Conservation (phyloP, 2,113 vertebrate species). For the Pogonocichla stellata region DNA sequence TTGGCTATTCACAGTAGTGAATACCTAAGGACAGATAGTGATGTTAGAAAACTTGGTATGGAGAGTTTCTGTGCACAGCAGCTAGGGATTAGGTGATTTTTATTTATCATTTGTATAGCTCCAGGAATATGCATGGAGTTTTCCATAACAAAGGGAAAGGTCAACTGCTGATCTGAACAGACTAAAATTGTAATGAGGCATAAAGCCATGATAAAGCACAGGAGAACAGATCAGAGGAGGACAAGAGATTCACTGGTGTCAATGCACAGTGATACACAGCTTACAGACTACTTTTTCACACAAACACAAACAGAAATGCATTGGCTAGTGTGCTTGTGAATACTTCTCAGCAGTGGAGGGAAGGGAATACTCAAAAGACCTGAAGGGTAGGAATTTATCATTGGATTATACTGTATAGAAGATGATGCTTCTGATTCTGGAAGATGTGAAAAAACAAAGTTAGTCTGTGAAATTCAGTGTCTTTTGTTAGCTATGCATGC, state of each 20-base stretch:
- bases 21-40: neutral
- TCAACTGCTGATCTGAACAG: neutral
- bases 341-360: neutral
- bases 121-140: neutral
- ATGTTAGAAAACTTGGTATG: neutral
- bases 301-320: neutral
- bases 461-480: neutral
- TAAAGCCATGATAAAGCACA: neutral
- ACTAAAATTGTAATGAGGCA: neutral
- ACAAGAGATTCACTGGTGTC: neutral
- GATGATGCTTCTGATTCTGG: neutral
- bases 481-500: neutral
- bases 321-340: neutral
- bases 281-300: neutral
- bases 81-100: neutral
- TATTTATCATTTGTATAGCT: neutral
- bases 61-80: neutral
- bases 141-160: neutral
- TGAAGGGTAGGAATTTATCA: neutral
- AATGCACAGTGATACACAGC: neutral
- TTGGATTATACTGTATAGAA: neutral
- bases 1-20: neutral
- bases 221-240: neutral
- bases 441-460: neutral
- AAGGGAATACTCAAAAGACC: neutral